Base-by-base conservation (phyloP, 2,888 invertebrate species). In the Crematogaster levior region DNA sequence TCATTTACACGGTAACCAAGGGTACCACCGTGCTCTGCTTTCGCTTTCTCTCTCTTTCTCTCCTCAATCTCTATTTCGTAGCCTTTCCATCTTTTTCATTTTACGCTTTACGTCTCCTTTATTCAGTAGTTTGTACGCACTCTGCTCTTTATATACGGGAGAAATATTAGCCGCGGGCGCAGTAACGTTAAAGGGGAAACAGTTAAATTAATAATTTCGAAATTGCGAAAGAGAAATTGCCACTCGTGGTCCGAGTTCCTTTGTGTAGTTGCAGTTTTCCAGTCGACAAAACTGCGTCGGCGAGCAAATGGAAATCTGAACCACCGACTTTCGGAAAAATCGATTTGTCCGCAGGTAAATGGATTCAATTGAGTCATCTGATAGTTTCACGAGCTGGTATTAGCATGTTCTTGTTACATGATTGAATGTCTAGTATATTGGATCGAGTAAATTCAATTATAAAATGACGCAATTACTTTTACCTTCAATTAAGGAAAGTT, bases 181-280 rank as follows among this genome's bases (percentile, higher is more conserved):
- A 72, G 80, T 58, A 68, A 77, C 86, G 82, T 90, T 88, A 90
- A 87, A 86, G 89, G 86, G 85, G 87, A 87, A 61, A 87, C 81
- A 80, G 85, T 84, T 89, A 88, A 91, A 91, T 90, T 91, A 91
- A 91, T 87, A 90, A 91, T 91, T 91, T 85, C 83, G 86, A 85
- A 90, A 90, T 88, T 70, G 66, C 81, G 43, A 58, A 56, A 70
- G 70, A 70, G 70, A 56, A 85, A 85, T 82, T 83, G 84, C 70
- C 53, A 75, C 79, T 85, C 84, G 81, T 81, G 58, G 51, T 70
- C 46, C 58, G 37, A 1, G 15, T 75, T 79, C 79, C 63, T 72
- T 81, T 86, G 70, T 51, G 72, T 70, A 82, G 30, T 82, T 56
- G 66, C 66, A 72, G 58, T 72, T 61, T 81, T 75, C 15, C 53